These are phyloP conservation scores for Cassiopea xamachana DNA, from an alignment of 30 jellyfish, hydroid and myxozoan genomes.

Conservation along the genomic window DNA sequence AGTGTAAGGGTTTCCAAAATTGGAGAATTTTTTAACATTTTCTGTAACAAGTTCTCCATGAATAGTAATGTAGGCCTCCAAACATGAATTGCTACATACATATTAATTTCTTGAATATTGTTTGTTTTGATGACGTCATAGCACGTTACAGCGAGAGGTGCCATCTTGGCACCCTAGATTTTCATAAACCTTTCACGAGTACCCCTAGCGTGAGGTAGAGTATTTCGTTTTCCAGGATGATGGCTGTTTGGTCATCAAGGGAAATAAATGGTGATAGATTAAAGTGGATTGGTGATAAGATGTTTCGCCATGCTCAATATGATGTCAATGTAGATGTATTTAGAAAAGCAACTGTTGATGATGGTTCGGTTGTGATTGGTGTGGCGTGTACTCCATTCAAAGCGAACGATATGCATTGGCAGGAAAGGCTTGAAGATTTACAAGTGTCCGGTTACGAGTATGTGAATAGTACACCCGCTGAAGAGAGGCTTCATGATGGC, in stretches of 20 bases:
- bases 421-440: background rate
- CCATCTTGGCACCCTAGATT: too few species aligned
- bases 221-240: background rate
- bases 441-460: background rate
- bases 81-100: too few species aligned
- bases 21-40: too few species aligned
- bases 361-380: background rate
- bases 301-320: background rate
- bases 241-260: background rate
- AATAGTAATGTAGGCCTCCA: too few species aligned
- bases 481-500: slow-evolving; percentile 7
- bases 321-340: slow-evolving; percentile 30
- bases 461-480: slow-evolving; percentile 13
- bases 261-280: background rate
- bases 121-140: too few species aligned
- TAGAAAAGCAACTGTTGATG: background rate
- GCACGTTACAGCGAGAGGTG: too few species aligned
- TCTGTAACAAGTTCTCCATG: too few species aligned
- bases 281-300: background rate
- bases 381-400: slow-evolving; percentile 8
- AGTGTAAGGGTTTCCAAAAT: too few species aligned
- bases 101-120: too few species aligned
- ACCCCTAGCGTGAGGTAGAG: too few species aligned
- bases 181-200: too few species aligned
- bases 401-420: background rate